A percentile compares a stretch with the other conserved stretches of the same genome.
Conservation (phyloP, 64 coral and sea anemone species). For the Pocillopora damicornis region DNA sequence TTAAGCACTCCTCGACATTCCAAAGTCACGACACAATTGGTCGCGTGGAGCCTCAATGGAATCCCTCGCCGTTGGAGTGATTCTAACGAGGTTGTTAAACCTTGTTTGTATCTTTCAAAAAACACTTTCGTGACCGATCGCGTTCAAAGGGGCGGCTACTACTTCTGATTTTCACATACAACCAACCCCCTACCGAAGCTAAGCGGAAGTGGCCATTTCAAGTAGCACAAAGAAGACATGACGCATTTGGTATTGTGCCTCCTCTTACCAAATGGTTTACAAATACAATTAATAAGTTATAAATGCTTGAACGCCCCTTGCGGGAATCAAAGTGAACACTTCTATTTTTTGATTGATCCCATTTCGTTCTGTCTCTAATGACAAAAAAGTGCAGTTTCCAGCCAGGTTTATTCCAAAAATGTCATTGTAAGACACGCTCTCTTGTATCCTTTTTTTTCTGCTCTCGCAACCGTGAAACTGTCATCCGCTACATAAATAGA, state of each 20-base stretch:
- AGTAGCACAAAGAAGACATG: background rate
- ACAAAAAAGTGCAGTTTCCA: background rate
- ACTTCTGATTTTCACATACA: background rate
- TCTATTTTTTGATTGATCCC: too few species aligned
- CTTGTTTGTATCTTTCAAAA: background rate
- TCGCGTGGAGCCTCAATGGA: too few species aligned
- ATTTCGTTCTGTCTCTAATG: too few species aligned
- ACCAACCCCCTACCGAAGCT: background rate
- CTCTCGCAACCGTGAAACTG: background rate
- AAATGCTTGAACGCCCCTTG: background rate
- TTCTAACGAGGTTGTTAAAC: too few species aligned
- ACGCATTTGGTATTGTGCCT: background rate
- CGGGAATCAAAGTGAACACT: background rate
- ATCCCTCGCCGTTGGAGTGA: too few species aligned
- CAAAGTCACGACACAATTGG: too few species aligned
- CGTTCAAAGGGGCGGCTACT: background rate
- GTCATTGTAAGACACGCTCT: background rate
- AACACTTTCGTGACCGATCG: background rate
- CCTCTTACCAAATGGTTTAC: background rate
- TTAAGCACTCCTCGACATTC: too few species aligned
- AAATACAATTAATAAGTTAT: background rate
- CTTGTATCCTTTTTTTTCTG: background rate
- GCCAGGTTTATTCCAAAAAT: background rate
- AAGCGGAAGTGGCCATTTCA: background rate
- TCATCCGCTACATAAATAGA: background rate